These are phyloP conservation scores for Litoditis marina DNA, from an alignment of 2,888 invertebrate genomes.

Conservation along the genomic window DNA sequence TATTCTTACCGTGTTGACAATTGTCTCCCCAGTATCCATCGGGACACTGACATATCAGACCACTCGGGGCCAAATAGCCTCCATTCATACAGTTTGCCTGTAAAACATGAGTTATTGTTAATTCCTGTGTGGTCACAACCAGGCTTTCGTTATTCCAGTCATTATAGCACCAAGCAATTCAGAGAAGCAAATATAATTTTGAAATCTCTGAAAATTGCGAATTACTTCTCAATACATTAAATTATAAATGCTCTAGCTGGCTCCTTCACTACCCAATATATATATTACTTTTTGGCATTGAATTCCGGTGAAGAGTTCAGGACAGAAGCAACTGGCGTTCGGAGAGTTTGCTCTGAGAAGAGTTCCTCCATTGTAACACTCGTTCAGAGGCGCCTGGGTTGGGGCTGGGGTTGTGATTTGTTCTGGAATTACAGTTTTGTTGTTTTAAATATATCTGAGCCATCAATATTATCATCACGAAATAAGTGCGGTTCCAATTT, in stretches of 20 bases:
- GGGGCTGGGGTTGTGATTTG: conserved; percentile 24
- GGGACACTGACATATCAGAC: conserved; percentile 32
- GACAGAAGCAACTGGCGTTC: conserved; percentile 42
- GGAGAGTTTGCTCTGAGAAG: conserved; percentile 21
- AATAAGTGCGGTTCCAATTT: no score
- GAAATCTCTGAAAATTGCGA: not conserved
- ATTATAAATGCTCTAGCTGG: no score
- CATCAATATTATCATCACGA: no score
- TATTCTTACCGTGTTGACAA: conserved; percentile 42
- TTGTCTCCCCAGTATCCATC: conserved; percentile 41
- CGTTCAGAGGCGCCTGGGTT: conserved; percentile 21
- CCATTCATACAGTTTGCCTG: conserved; percentile 48
- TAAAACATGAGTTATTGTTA: no score
- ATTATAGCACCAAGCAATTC: no score
- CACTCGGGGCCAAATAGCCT: conserved; percentile 31
- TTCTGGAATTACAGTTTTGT: conserved; percentile 13
- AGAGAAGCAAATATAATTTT: no score
- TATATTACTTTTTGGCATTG: conserved; percentile 34
- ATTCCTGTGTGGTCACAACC: no score
- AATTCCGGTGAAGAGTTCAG: conserved; percentile 38
- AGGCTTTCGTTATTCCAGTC: no score
- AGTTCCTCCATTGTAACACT: conserved; percentile 34
- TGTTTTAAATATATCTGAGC: no score
- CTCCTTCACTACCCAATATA: no score
- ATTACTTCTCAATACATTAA: no score